Conservation (phyloP, 2,888 invertebrate species). For the Plusia festucae region DNA sequence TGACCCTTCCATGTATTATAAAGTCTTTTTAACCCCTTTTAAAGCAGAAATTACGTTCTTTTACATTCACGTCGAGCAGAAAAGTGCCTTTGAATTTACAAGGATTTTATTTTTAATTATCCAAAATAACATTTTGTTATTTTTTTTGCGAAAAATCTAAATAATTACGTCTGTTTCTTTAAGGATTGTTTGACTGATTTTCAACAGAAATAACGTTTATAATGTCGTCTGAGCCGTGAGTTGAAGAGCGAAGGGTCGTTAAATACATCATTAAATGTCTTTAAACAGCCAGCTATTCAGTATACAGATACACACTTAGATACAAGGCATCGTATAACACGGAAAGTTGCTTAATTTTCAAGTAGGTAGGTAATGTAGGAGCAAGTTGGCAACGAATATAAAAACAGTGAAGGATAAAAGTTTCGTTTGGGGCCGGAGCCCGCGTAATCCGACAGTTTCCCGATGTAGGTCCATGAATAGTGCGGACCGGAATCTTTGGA, state of each 20-base stretch:
- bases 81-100: conserved; percentile 77
- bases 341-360: conserved; percentile 57
- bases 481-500: conserved; percentile 42
- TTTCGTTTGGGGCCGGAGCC: conserved; percentile 68
- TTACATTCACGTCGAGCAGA: conserved; percentile 75
- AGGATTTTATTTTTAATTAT: conserved; percentile 65
- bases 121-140: conserved; percentile 39
- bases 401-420: conserved; percentile 72
- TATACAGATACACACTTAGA: conserved; percentile 45
- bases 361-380: conserved; percentile 60
- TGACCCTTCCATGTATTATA: conserved; percentile 83
- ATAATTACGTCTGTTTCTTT: conserved; percentile 18
- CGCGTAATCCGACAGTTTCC: conserved; percentile 70
- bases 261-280: conserved; percentile 62
- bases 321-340: conserved; percentile 55
- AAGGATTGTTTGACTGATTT: conserved; percentile 10
- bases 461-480: conserved; percentile 59
- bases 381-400: conserved; percentile 60
- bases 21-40: conserved; percentile 80
- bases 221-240: conserved; percentile 34
- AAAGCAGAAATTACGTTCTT: conserved; percentile 79
- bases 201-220: conserved; percentile 38
- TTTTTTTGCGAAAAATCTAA: conserved; percentile 18
- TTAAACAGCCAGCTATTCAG: conserved; percentile 53
- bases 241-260: conserved; percentile 44